Evolutionary conservation across 2,113 vertebrate genomes (phyloP), one percentile per base, ranked within the genome.

Genomic region (Sinocyclocheilus rhinocerous): DNA sequence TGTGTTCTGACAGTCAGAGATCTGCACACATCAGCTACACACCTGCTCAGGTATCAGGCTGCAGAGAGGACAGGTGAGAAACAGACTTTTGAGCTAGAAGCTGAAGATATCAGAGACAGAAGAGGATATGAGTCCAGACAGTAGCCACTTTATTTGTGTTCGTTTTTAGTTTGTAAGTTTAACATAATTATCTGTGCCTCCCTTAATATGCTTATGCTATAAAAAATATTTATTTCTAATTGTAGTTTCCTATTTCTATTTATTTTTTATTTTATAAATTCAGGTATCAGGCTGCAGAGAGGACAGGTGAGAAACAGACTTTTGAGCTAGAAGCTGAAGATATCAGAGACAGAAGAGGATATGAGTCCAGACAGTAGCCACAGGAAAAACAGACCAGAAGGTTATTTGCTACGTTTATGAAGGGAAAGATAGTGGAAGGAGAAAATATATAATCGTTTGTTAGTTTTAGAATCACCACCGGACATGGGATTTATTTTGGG

Each of bases 51-150:
- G 84, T 90, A 92, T 93, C 93, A 94, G 93, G 93, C 86, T 95
- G 94, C 90, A 95, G 90, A 93, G 92, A 94, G 83, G 92, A 96
- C 59, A 94, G 92, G 80, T 93, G 93, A 94, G 93, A 94, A 91
- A 96, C 89, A 95, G 92, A 93, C 90, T 95, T 95, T 94, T 96
- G 91, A 93, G 95, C 93, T 93, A 96, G 91, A 87, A 95, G 93
- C 91, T 96, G 92, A 92, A 96, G 91, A 92, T 93, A 90, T 92
- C 90, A 95, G 90, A 94, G 92, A 94, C 86, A 94, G 89, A 48
- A 84, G 79, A 90, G 70, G 91, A 94, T 92, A 93, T 90, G 88
- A 85, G 87, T 88, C 86, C 87, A 85, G 85, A 91, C 87, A 85
- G 70, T 79, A 29, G n/a, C 87, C 86, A 83, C 26, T 36, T 36